Conservation (phyloP, 2,113 vertebrate species). For the Benitochromis conjunctus region DNA sequence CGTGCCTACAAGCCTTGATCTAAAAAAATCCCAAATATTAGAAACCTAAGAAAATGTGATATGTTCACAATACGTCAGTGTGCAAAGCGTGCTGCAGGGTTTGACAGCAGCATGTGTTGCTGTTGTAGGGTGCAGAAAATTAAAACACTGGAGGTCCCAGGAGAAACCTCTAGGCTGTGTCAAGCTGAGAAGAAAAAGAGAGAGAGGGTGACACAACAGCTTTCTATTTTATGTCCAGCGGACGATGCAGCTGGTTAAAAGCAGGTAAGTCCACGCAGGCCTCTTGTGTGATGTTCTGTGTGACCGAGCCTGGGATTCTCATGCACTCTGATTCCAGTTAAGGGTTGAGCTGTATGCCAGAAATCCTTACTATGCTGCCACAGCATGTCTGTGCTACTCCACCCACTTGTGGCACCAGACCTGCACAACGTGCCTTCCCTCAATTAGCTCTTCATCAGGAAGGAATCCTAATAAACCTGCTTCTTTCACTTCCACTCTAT, state of each 20-base stretch:
- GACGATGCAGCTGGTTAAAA: background rate
- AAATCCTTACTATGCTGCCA: conserved; percentile 56
- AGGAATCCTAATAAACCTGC: conserved; percentile 70
- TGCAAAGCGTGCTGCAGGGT: background rate
- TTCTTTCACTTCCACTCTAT: conserved; percentile 52
- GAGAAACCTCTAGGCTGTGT: background rate
- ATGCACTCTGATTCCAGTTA: conserved; percentile 7
- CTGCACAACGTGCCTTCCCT: conserved; percentile 40
- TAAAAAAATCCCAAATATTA: background rate
- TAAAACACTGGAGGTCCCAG: background rate
- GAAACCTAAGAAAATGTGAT: background rate
- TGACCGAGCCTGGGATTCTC: conserved; percentile 21
- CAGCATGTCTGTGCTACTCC: conserved; percentile 43
- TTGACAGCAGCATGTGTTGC: conserved; percentile 13
- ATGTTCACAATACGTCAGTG: conserved; percentile 1
- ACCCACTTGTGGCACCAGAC: conserved; percentile 57
- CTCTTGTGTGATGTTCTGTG: background rate
- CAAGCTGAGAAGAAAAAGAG: background rate
- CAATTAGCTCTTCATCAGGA: conserved; percentile 65
- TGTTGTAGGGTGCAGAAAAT: conserved; percentile 6
- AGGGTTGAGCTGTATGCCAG: conserved; percentile 35
- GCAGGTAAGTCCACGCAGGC: background rate
- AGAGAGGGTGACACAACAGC: background rate
- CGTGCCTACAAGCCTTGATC: background rate
- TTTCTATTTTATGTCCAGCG: background rate